Conservation (phyloP, 92 coral and sea anemone species). For the Blastomussa wellsi region DNA sequence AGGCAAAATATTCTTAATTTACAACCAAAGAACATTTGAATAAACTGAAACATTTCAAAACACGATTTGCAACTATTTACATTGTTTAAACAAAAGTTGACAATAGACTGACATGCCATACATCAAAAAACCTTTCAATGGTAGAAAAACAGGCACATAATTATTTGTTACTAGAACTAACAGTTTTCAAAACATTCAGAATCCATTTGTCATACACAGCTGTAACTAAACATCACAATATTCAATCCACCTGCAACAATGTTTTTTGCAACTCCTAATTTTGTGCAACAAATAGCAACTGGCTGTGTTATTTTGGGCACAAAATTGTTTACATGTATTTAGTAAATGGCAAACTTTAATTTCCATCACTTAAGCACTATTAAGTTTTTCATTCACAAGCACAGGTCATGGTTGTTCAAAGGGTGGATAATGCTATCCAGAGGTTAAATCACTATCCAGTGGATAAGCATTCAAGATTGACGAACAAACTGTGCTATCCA, state of each 20-base stretch:
- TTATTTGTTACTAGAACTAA: not conserved
- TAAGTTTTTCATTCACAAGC: not conserved
- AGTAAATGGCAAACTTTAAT: not conserved
- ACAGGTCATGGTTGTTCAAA: too few species aligned
- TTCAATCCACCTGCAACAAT: not conserved
- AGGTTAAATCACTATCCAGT: too few species aligned
- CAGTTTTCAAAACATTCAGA: not conserved
- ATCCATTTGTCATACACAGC: not conserved
- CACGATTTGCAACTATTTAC: not conserved
- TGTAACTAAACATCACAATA: not conserved
- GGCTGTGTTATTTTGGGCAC: constrained; percentile 7
- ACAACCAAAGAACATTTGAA: not conserved
- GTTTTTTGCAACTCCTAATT: not conserved
- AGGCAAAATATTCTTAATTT: not conserved
- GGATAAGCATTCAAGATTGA: too few species aligned
- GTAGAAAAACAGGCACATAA: not conserved
- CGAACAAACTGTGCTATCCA: too few species aligned
- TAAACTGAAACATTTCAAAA: not conserved
- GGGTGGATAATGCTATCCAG: too few species aligned
- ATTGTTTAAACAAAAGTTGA: not conserved
- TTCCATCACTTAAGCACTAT: not conserved
- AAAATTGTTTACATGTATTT: not conserved
- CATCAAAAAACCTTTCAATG: not conserved
- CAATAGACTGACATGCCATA: not conserved
- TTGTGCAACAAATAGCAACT: not conserved